Percentiles rank a stretch among this genome's conserved stretches.
These are phyloP conservation scores for Platichthys stellatus DNA, from an alignment of 2,113 vertebrate species.

Conservation along the genomic window DNA sequence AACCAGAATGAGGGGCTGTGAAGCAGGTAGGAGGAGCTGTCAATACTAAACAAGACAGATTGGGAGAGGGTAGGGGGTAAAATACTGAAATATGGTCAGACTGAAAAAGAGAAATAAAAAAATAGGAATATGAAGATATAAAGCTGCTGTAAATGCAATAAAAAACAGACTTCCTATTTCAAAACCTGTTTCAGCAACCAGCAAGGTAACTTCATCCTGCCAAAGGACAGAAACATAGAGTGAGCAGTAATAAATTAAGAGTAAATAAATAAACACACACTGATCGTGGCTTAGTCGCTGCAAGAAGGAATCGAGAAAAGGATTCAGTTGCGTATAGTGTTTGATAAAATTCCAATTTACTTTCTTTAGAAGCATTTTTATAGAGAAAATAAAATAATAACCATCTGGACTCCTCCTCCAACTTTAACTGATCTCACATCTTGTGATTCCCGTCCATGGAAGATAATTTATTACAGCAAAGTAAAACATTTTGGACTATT, in stretches of 20 bases:
- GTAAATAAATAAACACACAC: background rate
- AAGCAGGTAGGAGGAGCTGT: constrained; percentile 26
- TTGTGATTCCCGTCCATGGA: background rate
- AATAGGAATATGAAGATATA: constrained; percentile 45
- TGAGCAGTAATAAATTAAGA: constrained; percentile 3
- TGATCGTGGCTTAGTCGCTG: background rate
- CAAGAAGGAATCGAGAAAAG: background rate
- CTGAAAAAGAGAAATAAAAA: constrained; percentile 31
- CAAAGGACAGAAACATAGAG: constrained; percentile 10
- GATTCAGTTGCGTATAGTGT: background rate
- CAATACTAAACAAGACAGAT: constrained; percentile 24
- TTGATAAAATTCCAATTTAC: background rate
- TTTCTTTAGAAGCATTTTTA: background rate
- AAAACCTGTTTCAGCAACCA: constrained; percentile 11
- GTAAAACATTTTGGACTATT: no score
- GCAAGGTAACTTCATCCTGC: background rate
- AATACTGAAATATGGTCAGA: constrained; percentile 50
- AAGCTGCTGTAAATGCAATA: constrained; percentile 33
- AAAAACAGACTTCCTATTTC: constrained; percentile 34
- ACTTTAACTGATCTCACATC: background rate
- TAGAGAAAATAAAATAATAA: background rate
- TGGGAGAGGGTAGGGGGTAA: constrained; percentile 34
- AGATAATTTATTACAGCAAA: background rate
- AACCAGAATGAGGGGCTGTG: constrained; percentile 43
- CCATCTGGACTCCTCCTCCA: background rate